Evolutionary conservation across 2,888 invertebrate species (phyloP).

Genomic region (Polydrusus pterygomalis): DNA sequence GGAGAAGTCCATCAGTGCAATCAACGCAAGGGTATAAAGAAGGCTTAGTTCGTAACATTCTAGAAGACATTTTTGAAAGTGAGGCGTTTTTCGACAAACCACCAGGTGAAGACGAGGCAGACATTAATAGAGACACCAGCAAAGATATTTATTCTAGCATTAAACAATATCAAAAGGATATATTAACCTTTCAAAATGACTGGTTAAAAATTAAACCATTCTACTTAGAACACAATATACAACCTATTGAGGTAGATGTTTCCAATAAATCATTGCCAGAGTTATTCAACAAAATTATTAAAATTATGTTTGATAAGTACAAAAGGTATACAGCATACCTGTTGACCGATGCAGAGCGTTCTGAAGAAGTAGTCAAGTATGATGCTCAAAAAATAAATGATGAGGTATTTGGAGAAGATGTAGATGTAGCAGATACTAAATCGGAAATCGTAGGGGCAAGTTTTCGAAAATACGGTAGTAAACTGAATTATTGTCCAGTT

Average conservation of each 20-base stretch:
- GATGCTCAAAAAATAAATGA: slow-evolving; percentile 68
- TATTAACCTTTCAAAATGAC: slow-evolving; percentile 60
- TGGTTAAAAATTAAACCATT: slow-evolving; percentile 60
- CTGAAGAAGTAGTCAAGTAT: slow-evolving; percentile 73
- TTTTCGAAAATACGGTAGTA: slow-evolving; percentile 74
- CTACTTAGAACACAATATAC: slow-evolving; percentile 59
- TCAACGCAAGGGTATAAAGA: slow-evolving; percentile 50
- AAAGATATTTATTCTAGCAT: slow-evolving; percentile 17
- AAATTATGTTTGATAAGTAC: slow-evolving; percentile 65
- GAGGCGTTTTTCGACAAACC: slow-evolving; percentile 42
- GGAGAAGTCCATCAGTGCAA: slow-evolving; percentile 59
- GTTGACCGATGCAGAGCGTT: slow-evolving; percentile 72
- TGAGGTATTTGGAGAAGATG: slow-evolving; percentile 68
- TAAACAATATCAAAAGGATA: slow-evolving; percentile 57
- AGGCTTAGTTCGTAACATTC: slow-evolving; percentile 52
- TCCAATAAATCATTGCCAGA: slow-evolving; percentile 62
- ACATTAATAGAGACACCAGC: neutral
- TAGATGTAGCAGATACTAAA: slow-evolving; percentile 44
- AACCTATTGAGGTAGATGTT: slow-evolving; percentile 62
- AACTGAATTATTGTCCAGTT: slow-evolving; percentile 78
- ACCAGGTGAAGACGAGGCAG: neutral
- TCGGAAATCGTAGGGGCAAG: slow-evolving; percentile 60
- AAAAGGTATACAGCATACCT: slow-evolving; percentile 70
- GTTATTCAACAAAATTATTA: slow-evolving; percentile 64
- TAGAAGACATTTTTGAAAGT: slow-evolving; percentile 58